These are phyloP conservation scores for Synodontis membranacea DNA, from an alignment of 2,113 vertebrate genomes.

Conservation along the genomic window DNA sequence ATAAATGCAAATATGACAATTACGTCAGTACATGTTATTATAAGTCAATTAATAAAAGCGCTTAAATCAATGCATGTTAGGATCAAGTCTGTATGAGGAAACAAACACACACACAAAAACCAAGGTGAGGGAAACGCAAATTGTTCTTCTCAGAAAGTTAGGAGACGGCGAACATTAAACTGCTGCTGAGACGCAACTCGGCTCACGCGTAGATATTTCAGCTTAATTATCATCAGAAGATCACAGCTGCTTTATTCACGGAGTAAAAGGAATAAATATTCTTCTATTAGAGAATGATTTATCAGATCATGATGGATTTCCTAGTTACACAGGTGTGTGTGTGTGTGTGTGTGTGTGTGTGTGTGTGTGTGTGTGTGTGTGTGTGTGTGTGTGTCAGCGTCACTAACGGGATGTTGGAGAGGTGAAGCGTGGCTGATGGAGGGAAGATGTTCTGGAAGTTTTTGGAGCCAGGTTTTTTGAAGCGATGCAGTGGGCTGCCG, in stretches of 20 bases:
- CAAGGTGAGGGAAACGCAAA: background rate
- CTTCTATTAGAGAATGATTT: no score
- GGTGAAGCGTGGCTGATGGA: constrained; percentile 83
- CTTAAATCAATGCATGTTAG: no score
- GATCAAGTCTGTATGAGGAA: background rate
- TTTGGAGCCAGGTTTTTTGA: constrained; percentile 80
- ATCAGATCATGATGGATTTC: background rate
- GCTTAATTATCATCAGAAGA: background rate
- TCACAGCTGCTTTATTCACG: no score
- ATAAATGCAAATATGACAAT: background rate
- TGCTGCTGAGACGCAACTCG: no score
- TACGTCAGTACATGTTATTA: no score
- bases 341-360: background rate
- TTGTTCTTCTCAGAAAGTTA: no score
- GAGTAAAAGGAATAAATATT: background rate
- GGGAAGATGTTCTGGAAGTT: constrained; percentile 84
- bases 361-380: background rate
- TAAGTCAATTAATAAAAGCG: background rate
- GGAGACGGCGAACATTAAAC: no score
- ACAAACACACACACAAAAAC: no score
- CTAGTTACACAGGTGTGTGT: background rate
- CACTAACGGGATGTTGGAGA: constrained; percentile 86
- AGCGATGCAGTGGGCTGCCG: constrained; percentile 83
- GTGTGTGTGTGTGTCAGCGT: background rate
- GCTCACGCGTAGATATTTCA: background rate